Percentiles rank a stretch among this genome's conserved stretches.
phyloP scores from a whole-genome alignment of 2,113 vertebrate species.

The Electrona antarctica region DNA sequence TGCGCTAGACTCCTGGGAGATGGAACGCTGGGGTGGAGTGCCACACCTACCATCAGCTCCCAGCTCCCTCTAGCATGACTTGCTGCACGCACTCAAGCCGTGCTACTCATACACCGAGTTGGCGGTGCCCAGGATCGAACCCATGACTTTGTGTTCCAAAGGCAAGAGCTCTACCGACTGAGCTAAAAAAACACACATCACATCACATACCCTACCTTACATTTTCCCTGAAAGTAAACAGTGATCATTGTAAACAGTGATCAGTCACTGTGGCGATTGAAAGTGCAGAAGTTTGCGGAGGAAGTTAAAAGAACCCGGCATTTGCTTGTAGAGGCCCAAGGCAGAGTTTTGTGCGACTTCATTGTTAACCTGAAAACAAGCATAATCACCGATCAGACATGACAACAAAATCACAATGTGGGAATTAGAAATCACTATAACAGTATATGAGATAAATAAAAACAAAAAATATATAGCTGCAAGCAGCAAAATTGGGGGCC shows the following conservation, averaged over 20 bases:
- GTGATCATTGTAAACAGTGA: neutral
- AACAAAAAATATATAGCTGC: no score
- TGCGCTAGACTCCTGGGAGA: no score
- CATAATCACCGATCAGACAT: conserved; percentile 9
- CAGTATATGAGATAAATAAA: neutral
- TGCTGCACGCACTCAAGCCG: no score
- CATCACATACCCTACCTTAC: neutral
- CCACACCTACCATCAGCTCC: no score
- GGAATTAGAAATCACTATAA: neutral
- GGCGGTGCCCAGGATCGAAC: no score
- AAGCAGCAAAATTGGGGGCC: no score
- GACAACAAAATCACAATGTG: neutral
- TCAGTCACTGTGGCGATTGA: conserved; percentile 13
- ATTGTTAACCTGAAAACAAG: conserved; percentile 82
- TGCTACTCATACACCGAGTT: no score
- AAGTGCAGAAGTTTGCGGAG: conserved; percentile 92
- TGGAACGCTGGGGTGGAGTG: no score
- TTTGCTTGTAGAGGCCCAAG: conserved; percentile 90
- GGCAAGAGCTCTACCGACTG: no score
- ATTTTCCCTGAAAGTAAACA: neutral
- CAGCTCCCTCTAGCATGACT: no score
- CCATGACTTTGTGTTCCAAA: no score
- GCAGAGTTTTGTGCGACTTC: conserved; percentile 84
- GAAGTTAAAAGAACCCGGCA: conserved; percentile 91
- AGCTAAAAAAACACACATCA: no score